Evolutionary conservation across 2,113 vertebrate genomes (phyloP).

Genomic region (Carlito syrichta): DNA sequence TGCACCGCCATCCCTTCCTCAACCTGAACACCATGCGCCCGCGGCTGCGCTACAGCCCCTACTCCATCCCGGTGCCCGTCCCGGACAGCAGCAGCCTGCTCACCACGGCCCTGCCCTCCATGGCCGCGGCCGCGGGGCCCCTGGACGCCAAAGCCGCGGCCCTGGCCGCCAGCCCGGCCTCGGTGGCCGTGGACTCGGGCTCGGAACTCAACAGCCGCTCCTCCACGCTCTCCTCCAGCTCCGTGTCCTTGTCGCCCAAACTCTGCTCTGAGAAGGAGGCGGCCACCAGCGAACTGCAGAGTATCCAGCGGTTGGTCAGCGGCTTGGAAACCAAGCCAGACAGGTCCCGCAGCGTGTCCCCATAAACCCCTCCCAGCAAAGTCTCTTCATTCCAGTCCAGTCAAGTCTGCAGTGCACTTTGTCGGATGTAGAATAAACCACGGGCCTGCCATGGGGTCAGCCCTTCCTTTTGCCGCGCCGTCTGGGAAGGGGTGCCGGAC

Average conservation of each 20-base stretch:
- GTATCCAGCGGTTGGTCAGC: conserved; percentile 96
- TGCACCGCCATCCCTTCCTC: conserved; percentile 93
- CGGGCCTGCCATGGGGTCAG: conserved; percentile 30
- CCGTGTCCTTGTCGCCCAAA: conserved; percentile 92
- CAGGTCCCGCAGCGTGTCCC: conserved; percentile 92
- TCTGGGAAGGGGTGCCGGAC: conserved; percentile 18
- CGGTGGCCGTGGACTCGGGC: conserved; percentile 91
- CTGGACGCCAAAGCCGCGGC: conserved; percentile 82
- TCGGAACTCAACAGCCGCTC: conserved; percentile 95
- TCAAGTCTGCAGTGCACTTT: conserved; percentile 83
- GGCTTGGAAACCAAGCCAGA: conserved; percentile 94
- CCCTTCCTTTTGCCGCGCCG: background rate
- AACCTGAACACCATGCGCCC: conserved; percentile 94
- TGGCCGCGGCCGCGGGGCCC: conserved; percentile 78
- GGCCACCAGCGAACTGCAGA: conserved; percentile 93
- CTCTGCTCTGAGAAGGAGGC: conserved; percentile 91
- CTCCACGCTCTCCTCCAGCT: conserved; percentile 91
- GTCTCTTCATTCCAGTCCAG: conserved; percentile 78
- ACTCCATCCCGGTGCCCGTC: conserved; percentile 91
- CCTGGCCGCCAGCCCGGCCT: conserved; percentile 87
- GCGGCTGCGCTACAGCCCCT: conserved; percentile 96
- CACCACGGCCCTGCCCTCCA: conserved; percentile 85
- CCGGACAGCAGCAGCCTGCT: conserved; percentile 92
- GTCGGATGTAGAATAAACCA: conserved; percentile 72
- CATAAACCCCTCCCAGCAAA: conserved; percentile 71